Base-by-base conservation (phyloP, 2,888 invertebrate genomes). In the Drosophila macrospina region DNA sequence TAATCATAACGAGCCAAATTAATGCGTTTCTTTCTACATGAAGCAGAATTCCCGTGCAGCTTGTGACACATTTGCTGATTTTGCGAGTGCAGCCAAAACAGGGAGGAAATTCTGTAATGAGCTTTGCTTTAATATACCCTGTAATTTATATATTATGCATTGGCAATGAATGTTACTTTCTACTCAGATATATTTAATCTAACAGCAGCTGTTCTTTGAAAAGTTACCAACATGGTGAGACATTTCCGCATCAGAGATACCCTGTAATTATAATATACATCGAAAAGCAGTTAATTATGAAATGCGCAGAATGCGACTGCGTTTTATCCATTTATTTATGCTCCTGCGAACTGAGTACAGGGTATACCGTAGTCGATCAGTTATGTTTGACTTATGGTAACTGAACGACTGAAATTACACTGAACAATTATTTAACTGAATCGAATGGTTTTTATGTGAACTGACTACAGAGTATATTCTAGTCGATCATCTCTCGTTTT, bases 1-100 rank as follows among this genome's bases (percentile, higher is more conserved):
- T 88, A 88, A 82, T 86, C 82, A 86, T 90, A 89, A 89, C 89
- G 89, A 89, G 89, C 83, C 78, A 87, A 89, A 90, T 91, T 90
- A 90, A 90, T 90, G 91, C 80, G 89, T 86, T 88, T 90, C 85
- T 81, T 87, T 82, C 86, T 80, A 89, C 81, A 88, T 90, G 86
- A 86, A 79, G 90, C 91, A 91, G 89, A 88, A 89, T 84, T 90
- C 91, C 83, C 91, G 89, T 87, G 82, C 84, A 84, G 71, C 62
- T 69, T 74, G 70, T 68, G 80, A 78, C 85, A 86, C 86, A 86
- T 88, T 86, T 84, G 85, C 81, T 86, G 88, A 85, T 83, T 83
- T 84, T 24, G 75, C 75, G 54, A 62, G 13, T 34, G 61, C 52
- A 26, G 52, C 15, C 50, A 16, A 42, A 42, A 37, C 52, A 34